These are phyloP conservation scores for Trichonephila inaurata DNA, from an alignment of 1,140 invertebrate genomes.

Conservation along the genomic window DNA sequence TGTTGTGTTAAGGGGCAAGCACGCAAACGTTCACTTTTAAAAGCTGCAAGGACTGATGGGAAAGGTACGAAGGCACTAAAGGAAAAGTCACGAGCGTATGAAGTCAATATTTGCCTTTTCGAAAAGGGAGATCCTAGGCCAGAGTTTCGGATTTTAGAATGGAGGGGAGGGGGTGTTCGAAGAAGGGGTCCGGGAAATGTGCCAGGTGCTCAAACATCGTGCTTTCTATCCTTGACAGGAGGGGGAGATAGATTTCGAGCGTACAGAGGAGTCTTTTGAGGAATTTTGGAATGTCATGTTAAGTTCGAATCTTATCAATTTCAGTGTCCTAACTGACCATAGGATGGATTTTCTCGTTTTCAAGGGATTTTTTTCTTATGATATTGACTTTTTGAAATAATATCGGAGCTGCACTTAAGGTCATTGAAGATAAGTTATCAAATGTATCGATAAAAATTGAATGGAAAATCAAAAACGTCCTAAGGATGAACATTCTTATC, in stretches of 20 bases:
- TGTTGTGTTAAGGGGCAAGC: background rate
- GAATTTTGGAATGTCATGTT: conserved; percentile 34
- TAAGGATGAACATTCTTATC: too few species aligned
- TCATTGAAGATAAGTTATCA: too few species aligned
- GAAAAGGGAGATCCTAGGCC: background rate
- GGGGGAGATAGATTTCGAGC: conserved; percentile 30
- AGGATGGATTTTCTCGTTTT: background rate
- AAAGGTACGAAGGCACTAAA: background rate
- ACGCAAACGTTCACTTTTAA: conserved; percentile 48
- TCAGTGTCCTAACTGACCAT: conserved; percentile 10
- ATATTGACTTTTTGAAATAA: too few species aligned
- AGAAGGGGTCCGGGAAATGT: background rate
- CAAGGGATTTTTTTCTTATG: background rate
- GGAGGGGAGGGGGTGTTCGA: background rate
- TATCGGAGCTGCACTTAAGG: too few species aligned
- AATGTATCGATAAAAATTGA: too few species aligned
- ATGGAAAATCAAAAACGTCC: too few species aligned
- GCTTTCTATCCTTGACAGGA: background rate
- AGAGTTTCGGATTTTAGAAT: background rate
- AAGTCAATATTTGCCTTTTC: conserved; percentile 72
- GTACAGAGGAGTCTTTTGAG: background rate
- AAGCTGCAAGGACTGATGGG: background rate
- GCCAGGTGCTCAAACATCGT: conserved; percentile 38
- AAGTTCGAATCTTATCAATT: background rate
- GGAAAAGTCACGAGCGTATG: background rate